phyloP scores from a whole-genome alignment of 1,140 invertebrate genomes.

The Aphelenchoides fujianensis region DNA sequence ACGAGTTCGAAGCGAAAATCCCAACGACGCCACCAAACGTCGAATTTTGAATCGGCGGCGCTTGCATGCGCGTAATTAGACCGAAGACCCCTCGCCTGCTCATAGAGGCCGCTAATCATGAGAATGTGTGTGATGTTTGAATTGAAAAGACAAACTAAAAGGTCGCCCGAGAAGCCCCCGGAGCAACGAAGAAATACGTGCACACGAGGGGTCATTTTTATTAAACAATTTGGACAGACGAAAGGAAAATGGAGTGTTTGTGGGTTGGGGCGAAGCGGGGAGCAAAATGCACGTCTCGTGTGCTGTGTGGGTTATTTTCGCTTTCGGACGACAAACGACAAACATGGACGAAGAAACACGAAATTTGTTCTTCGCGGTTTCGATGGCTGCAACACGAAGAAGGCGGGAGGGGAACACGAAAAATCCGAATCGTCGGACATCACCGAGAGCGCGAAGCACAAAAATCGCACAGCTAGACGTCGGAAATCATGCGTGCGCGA shows the following conservation, averaged over 20 bases:
- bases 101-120: constrained; percentile 5
- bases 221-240: constrained; percentile 1
- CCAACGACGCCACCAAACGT: neutral
- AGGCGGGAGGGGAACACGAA: neutral
- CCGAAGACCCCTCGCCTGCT: too few relatives aligned
- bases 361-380: too few relatives aligned
- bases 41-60: neutral
- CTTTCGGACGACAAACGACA: neutral
- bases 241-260: constrained; percentile 2
- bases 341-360: too few relatives aligned
- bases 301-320: neutral
- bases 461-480: neutral
- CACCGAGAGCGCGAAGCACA: too few relatives aligned
- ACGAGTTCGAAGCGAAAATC: neutral
- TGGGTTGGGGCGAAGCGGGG: too few relatives aligned
- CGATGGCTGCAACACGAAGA: neutral
- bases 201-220: neutral
- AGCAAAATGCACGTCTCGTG: neutral
- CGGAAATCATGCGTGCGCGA: neutral
- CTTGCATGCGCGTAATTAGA: constrained; percentile 1
- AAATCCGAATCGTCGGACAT: too few relatives aligned
- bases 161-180: too few relatives aligned
- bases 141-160: constrained; percentile 2
- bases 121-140: too few relatives aligned
- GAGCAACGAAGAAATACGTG: neutral